phyloP scores from a whole-genome alignment of 2,888 invertebrate species.

The Metacarcinus magister region DNA sequence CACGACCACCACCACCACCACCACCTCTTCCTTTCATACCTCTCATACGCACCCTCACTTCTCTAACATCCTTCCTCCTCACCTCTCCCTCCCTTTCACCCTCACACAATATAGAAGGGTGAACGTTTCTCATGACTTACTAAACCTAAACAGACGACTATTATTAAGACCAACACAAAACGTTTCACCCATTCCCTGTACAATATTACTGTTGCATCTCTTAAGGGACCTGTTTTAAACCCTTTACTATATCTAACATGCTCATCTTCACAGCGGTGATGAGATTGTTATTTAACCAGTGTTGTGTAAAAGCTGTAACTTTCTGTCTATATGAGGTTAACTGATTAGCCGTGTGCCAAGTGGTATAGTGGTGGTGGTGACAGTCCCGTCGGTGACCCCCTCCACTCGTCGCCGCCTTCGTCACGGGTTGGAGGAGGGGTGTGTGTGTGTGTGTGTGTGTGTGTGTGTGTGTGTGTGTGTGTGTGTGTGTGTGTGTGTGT shows the following conservation, averaged over 20 bases:
- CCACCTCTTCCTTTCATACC: not conserved
- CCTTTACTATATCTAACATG: not conserved
- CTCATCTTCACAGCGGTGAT: not conserved
- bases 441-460: slow-evolving; percentile 1
- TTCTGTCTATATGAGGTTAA: not conserved
- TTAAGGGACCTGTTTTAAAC: not conserved
- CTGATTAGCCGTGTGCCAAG: not conserved
- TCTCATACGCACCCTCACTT: not conserved
- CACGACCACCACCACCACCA: not conserved
- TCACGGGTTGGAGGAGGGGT: slow-evolving; percentile 38
- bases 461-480: no score
- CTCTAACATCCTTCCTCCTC: not conserved
- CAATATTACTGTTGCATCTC: not conserved
- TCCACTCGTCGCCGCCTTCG: not conserved
- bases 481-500: no score
- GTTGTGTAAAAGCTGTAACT: slow-evolving; percentile 5
- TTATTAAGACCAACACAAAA: not conserved
- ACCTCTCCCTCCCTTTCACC: not conserved
- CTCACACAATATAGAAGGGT: not conserved
- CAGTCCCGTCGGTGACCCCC: not conserved
- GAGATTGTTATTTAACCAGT: not conserved
- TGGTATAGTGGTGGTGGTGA: not conserved
- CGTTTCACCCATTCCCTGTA: not conserved
- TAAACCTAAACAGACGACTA: not conserved
- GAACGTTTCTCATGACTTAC: not conserved